phyloP scores from a whole-genome alignment of 37 sponge, comb jelly and placozoan genomes.

The Geodia barretti region DNA sequence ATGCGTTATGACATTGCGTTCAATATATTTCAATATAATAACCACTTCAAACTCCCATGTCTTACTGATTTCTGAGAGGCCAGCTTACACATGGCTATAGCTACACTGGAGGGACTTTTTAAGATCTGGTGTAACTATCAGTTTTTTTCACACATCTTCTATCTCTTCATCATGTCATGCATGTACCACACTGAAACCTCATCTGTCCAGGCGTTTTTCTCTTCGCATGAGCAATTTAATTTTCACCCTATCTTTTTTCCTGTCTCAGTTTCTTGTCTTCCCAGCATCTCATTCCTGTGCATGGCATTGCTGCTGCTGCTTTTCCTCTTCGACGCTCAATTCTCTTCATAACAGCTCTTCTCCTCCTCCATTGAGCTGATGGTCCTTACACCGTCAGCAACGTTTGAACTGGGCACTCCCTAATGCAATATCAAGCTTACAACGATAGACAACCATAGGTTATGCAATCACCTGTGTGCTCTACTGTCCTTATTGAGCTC shows the following conservation, averaged over 20 bases:
- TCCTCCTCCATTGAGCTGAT: conserved; percentile 98
- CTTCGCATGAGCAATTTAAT: background rate
- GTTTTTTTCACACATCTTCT: too few relatives aligned
- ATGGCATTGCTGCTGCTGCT: conserved; percentile 63
- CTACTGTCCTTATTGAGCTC: conserved; percentile 89
- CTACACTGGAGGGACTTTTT: too few relatives aligned
- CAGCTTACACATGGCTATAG: too few relatives aligned
- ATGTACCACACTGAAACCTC: too few relatives aligned
- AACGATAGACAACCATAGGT: background rate
- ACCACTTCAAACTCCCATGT: too few relatives aligned
- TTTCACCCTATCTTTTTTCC: conserved; percentile 54
- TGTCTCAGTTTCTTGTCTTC: conserved; percentile 63
- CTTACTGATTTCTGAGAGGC: too few relatives aligned
- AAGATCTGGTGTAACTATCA: too few relatives aligned
- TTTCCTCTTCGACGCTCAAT: conserved; percentile 67
- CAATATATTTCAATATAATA: too few relatives aligned
- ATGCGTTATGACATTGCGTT: too few relatives aligned
- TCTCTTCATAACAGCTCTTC: conserved; percentile 80
- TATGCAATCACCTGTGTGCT: conserved; percentile 55
- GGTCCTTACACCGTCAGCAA: conserved; percentile 86
- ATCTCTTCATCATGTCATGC: too few relatives aligned
- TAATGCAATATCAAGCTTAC: background rate
- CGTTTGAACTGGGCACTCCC: conserved; percentile 74
- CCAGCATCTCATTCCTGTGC: conserved; percentile 57
- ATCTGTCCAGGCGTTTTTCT: too few relatives aligned